Base-by-base conservation (phyloP, 1,140 invertebrate genomes). In the Leptinotarsa texana region DNA sequence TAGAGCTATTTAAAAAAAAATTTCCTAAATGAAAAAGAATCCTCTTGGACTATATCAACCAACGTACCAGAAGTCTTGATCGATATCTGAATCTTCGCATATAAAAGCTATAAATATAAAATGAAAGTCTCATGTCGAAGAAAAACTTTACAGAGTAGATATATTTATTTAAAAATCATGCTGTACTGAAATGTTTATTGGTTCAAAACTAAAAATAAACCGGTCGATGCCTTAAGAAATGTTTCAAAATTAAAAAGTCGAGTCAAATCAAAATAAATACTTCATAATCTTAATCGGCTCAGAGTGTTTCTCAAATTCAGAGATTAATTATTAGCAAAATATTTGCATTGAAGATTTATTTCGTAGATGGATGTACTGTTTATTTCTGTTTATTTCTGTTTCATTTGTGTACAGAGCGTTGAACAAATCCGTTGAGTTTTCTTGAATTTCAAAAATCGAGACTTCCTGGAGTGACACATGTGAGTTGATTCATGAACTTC, bases 101-200 rank as follows among this genome's bases (percentile, higher is more conserved):
- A 69, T 61, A 72, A 65, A 75, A 72, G 57, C 75, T 73, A 76
- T 76, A 76, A 76, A 76, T 76, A 76, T 68, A 74, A 74, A 74
- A 76, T 72, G 75, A 69, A 76, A 76, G 69, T 75, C 66, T 65
- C 74, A 24, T 75, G 77, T 78, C 76, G 72, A 73, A 75, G 73
- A 78, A 77, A 77, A 74, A 77, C 68, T 78, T 68, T 75, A 69
- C 71, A 78, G 72, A 69, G 65, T 71, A 67, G 78, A 76, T 74
- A 79, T 81, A 80, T 82, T 82, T 82, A 82, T 81, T 82, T 80
- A 80, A 80, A 81, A 81, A 82, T 80, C 72, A 74, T 75, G 75
- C 74, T 77, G 63, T 71, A 74, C 70, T 81, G 80, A 81, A 78
- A 79, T 82, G 80, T 82, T 82, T 82, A 82, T 82, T 82, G 77